phyloP scores from a whole-genome alignment of 2,888 invertebrate species.

The Phasia obesa region DNA sequence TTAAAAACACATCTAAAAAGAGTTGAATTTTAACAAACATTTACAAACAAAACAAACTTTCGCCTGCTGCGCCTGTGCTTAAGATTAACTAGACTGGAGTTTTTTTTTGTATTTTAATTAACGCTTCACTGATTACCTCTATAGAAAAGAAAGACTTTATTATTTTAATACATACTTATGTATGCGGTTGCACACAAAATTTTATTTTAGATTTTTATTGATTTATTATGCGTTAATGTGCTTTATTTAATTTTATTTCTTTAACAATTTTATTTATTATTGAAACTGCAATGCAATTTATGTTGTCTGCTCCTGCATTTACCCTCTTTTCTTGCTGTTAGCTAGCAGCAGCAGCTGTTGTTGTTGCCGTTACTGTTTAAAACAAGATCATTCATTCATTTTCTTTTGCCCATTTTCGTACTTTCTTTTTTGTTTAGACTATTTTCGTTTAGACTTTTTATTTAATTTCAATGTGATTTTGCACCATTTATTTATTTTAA shows the following conservation, averaged over 20 bases:
- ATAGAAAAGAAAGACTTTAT: conserved; percentile 12
- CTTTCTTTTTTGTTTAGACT: conserved; percentile 58
- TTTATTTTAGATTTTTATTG: conserved; percentile 8
- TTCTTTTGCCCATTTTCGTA: conserved; percentile 51
- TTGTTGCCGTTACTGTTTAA: conserved; percentile 18
- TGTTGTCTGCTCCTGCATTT: not conserved
- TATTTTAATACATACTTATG: no score
- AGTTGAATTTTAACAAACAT: not conserved
- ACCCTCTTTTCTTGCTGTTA: not conserved
- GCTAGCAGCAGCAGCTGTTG: conserved; percentile 42
- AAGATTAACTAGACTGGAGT: conserved; percentile 53
- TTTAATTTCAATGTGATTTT: conserved; percentile 7
- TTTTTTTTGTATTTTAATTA: conserved; percentile 58
- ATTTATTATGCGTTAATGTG: conserved; percentile 26
- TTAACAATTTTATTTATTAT: conserved; percentile 15
- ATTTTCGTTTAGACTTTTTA: conserved; percentile 10
- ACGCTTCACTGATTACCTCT: conserved; percentile 63
- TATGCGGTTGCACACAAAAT: conserved; percentile 29
- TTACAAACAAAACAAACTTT: conserved; percentile 58
- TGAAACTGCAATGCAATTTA: not conserved
- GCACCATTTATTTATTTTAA: conserved; percentile 12
- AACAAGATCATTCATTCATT: conserved; percentile 52
- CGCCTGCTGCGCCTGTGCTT: conserved; percentile 56
- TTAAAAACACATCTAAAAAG: not conserved
- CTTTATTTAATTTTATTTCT: conserved; percentile 25